A percentile compares a stretch with the other conserved stretches of the same genome.
Evolutionary conservation across 2,888 invertebrate genomes (phyloP).

Genomic region (Dryocosmus kuriphilus): DNA sequence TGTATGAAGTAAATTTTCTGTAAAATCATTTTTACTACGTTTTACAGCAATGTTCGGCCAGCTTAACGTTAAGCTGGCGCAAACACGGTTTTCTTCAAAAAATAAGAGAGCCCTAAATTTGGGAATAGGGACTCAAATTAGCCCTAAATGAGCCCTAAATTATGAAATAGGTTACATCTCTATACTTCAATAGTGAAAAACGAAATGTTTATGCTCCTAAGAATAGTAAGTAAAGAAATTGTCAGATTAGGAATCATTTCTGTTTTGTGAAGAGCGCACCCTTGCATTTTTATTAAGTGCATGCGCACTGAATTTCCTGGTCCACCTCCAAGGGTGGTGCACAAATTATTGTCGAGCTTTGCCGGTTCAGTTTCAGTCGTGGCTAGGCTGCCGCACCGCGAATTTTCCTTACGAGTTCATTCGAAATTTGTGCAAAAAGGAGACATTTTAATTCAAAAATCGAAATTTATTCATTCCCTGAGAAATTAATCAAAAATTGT

Average conservation of each 20-base stretch:
- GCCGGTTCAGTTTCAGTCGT: constrained; percentile 52
- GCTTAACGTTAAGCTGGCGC: no score
- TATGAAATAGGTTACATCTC: no score
- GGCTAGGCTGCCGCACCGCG: constrained; percentile 55
- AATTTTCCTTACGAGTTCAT: constrained; percentile 44
- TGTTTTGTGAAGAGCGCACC: constrained; percentile 11
- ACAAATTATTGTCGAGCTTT: constrained; percentile 27
- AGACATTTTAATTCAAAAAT: neutral
- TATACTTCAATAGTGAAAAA: no score
- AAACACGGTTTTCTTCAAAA: no score
- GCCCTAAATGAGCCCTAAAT: no score
- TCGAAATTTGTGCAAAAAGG: neutral
- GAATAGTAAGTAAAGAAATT: neutral
- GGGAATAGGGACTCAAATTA: no score
- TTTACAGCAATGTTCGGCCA: no score
- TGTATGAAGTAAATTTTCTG: no score
- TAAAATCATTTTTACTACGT: no score
- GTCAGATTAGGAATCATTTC: constrained; percentile 12
- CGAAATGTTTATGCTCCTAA: no score
- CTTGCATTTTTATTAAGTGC: constrained; percentile 33
- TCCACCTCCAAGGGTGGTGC: constrained; percentile 19
- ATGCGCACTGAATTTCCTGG: constrained; percentile 21
- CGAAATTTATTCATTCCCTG: neutral
- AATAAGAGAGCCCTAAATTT: no score
- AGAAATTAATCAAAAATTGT: neutral